phyloP scores from a whole-genome alignment of 2,113 vertebrate genomes.

The human region DNA sequence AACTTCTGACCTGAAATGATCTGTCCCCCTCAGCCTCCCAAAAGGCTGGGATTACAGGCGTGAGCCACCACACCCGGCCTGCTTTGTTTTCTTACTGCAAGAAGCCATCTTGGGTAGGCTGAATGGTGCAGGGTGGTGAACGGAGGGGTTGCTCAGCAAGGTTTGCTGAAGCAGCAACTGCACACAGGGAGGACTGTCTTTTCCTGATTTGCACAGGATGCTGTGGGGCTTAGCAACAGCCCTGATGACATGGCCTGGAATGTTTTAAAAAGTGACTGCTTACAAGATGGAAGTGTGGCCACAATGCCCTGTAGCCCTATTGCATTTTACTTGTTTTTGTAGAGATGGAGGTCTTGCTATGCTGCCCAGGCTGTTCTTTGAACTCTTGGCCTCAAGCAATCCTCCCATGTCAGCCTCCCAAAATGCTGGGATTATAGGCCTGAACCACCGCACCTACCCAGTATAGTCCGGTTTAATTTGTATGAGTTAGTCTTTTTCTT shows the following conservation, averaged over 20 bases:
- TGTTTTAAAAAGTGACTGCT: neutral
- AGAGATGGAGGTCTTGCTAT: too few species aligned
- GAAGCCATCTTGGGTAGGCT: neutral
- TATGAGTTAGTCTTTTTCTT: neutral
- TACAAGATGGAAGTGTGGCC: neutral
- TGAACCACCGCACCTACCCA: too few species aligned
- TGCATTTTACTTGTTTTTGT: neutral
- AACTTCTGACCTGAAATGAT: neutral
- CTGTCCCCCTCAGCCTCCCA: neutral
- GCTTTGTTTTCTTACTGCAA: neutral
- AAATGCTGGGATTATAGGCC: too few species aligned
- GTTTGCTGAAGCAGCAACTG: neutral
- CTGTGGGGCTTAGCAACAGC: neutral
- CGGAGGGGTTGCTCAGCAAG: constrained; percentile 18
- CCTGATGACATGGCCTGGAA: neutral
- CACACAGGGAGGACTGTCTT: neutral
- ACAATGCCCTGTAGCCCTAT: neutral
- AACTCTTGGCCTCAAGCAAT: too few species aligned
- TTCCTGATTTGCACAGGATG: neutral
- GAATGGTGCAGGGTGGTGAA: neutral
- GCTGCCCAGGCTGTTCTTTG: too few species aligned
- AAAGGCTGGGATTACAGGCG: neutral
- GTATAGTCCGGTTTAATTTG: neutral
- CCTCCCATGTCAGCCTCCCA: too few species aligned
- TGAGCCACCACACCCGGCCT: neutral